Evolutionary conservation across 2,797 vertebrate genomes (phyloP).

Genomic region (Anableps anableps): DNA sequence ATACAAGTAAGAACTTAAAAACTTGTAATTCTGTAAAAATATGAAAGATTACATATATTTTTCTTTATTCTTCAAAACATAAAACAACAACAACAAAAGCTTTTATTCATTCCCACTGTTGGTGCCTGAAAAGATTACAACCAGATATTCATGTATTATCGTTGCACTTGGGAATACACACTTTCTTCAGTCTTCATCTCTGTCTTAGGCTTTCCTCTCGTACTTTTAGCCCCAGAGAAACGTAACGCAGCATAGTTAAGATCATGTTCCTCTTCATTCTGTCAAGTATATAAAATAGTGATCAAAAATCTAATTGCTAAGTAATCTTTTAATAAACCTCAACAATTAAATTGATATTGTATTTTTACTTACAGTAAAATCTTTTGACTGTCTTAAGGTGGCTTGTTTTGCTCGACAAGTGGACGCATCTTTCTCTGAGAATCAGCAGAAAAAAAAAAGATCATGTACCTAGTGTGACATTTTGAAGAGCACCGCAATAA

Average conservation of each 20-base stretch:
- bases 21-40: not conserved
- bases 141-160: not conserved
- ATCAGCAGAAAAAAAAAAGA: fast-evolving
- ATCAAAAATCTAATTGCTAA: fast-evolving
- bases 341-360: fast-evolving
- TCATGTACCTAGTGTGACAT: not conserved
- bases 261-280: not conserved
- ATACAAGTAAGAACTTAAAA: not conserved
- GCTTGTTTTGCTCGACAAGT: not conserved
- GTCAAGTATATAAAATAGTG: fast-evolving
- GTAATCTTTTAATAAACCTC: not conserved
- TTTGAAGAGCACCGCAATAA: not conserved
- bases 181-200: not conserved
- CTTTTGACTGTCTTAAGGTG: not conserved
- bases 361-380: not conserved
- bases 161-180: not conserved
- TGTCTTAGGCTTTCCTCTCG: not conserved
- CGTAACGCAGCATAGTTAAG: slow-evolving; percentile 10
- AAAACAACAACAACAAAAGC: not conserved
- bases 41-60: not conserved
- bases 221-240: slow-evolving; percentile 12
- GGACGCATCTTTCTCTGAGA: not conserved
- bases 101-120: not conserved
- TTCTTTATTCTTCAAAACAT: not conserved
- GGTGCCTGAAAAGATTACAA: not conserved